phyloP scores from a whole-genome alignment of 2,888 invertebrate genomes.

The Miltochrista miniata region DNA sequence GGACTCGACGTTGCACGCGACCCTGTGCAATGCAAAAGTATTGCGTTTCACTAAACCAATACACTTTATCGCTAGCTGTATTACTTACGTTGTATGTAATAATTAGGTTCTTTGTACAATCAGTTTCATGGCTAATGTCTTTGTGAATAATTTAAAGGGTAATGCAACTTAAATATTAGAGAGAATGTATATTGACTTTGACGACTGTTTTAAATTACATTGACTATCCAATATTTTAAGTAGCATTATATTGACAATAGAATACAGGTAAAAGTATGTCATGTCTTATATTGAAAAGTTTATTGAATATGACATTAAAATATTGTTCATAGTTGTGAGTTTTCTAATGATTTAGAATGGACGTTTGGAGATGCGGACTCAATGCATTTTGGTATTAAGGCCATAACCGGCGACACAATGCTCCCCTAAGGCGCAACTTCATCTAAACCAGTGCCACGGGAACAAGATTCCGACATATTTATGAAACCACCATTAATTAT shows the following conservation, averaged over 20 bases:
- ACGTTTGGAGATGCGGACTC: conserved; percentile 6
- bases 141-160: neutral
- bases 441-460: conserved; percentile 56
- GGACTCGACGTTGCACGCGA: conserved; percentile 54
- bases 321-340: conserved; percentile 3
- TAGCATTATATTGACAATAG: too few species aligned
- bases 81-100: neutral
- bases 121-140: neutral
- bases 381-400: conserved; percentile 21
- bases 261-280: too few species aligned
- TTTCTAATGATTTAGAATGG: conserved; percentile 27
- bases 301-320: conserved; percentile 7
- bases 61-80: conserved; percentile 25
- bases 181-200: conserved; percentile 19
- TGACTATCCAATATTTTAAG: too few species aligned
- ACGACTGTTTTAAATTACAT: too few species aligned
- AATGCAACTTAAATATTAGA: conserved; percentile 12
- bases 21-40: conserved; percentile 35
- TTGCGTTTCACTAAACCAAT: conserved; percentile 34
- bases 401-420: conserved; percentile 44
- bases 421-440: conserved; percentile 46
- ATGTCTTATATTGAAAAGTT: too few species aligned
- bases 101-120: neutral
- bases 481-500: conserved; percentile 79
- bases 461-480: conserved; percentile 75